Conservation (phyloP, 2,113 vertebrate genomes). For the Nyctereutes procyonoides region DNA sequence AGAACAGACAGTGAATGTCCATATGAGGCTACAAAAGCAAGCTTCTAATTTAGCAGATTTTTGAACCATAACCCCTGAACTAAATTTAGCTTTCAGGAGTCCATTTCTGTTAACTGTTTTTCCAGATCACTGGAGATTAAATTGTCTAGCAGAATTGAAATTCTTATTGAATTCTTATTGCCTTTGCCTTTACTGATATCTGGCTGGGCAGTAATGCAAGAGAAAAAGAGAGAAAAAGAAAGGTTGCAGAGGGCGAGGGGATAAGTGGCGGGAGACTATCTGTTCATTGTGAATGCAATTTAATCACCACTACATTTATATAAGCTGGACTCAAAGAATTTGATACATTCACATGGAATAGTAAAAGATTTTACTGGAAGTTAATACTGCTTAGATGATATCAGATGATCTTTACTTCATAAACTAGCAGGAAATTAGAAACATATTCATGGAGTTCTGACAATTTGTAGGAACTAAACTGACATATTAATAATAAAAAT, state of each 20-base stretch:
- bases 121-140: neutral
- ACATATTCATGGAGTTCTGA: neutral
- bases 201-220: neutral
- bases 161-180: neutral
- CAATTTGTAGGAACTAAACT: neutral
- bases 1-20: neutral
- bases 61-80: neutral
- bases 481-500: neutral
- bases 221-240: neutral
- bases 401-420: neutral
- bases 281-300: neutral
- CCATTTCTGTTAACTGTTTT: neutral
- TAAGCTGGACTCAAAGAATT: slow-evolving; percentile 34
- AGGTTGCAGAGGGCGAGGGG: neutral
- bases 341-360: neutral
- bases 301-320: neutral
- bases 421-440: neutral
- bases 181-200: neutral
- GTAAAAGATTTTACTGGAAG: neutral
- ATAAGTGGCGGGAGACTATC: neutral
- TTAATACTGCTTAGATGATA: neutral
- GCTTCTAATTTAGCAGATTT: neutral
- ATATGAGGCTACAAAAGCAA: neutral
- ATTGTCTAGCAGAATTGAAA: slow-evolving; percentile 24
- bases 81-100: neutral